Conservation (phyloP, 2,888 invertebrate species). For the Onthophagus sagittarius region DNA sequence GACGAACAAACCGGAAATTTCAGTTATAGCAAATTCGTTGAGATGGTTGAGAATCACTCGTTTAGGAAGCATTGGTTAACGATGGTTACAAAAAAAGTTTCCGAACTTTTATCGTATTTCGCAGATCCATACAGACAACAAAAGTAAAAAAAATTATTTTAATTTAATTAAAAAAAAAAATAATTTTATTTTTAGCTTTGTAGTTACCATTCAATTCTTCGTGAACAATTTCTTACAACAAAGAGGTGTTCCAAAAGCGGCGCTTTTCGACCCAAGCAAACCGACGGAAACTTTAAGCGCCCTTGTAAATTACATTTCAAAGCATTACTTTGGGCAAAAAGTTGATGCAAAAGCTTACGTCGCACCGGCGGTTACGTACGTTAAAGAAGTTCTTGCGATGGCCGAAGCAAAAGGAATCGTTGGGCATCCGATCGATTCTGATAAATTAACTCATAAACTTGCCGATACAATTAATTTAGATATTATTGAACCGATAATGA, state of each 20-base stretch:
- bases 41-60: constrained; percentile 75
- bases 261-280: constrained; percentile 63
- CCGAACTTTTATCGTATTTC: constrained; percentile 68
- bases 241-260: constrained; percentile 70
- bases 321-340: constrained; percentile 66
- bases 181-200: constrained; percentile 54
- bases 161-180: neutral
- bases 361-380: constrained; percentile 69
- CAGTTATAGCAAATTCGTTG: constrained; percentile 69
- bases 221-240: constrained; percentile 72
- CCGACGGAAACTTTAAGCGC: constrained; percentile 70
- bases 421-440: constrained; percentile 57
- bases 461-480: constrained; percentile 79
- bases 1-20: constrained; percentile 63
- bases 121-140: constrained; percentile 73
- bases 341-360: constrained; percentile 71
- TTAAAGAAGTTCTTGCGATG: constrained; percentile 67
- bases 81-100: constrained; percentile 68
- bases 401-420: constrained; percentile 67
- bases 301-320: constrained; percentile 64
- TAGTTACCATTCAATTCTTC: constrained; percentile 65
- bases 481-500: constrained; percentile 76
- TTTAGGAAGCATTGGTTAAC: constrained; percentile 79
- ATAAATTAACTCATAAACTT: constrained; percentile 68
- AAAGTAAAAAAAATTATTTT: constrained; percentile 51